Evolutionary conservation across 2,797 vertebrate species (phyloP).

Genomic region (Yasuhikotakia modesta): DNA sequence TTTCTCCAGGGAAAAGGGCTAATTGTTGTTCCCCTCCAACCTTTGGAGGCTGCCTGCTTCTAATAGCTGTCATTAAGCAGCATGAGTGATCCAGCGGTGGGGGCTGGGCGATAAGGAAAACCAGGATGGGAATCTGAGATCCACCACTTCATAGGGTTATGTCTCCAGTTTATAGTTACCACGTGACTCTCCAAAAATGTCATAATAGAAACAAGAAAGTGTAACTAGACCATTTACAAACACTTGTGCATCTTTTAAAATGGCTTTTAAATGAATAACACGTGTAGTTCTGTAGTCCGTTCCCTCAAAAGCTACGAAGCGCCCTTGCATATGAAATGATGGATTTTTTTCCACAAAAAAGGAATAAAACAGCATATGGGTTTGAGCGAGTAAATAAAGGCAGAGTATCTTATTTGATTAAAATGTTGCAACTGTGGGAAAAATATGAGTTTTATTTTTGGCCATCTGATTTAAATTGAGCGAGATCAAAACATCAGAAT

Average conservation of each 20-base stretch:
- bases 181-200: background rate
- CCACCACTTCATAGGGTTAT: conserved; percentile 35
- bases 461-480: conserved; percentile 40
- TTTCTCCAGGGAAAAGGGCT: conserved; percentile 52
- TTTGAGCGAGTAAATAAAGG: conserved; percentile 18
- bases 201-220: background rate
- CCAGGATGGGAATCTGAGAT: conserved; percentile 40
- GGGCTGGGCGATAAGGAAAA: conserved; percentile 38
- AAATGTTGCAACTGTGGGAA: background rate
- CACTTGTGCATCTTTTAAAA: background rate
- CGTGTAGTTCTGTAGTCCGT: no score
- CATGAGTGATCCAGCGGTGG: conserved; percentile 24
- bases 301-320: background rate
- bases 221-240: background rate
- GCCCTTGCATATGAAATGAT: background rate
- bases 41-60: conserved; percentile 48
- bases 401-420: background rate
- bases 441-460: background rate
- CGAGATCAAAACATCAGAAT: conserved; percentile 33
- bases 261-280: background rate
- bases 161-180: conserved; percentile 2
- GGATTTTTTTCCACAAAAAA: background rate
- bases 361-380: background rate
- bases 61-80: conserved; percentile 55
- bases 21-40: conserved; percentile 59